Evolutionary conservation across 2,797 vertebrate genomes (phyloP).

Genomic region (Garrulus glandarius): DNA sequence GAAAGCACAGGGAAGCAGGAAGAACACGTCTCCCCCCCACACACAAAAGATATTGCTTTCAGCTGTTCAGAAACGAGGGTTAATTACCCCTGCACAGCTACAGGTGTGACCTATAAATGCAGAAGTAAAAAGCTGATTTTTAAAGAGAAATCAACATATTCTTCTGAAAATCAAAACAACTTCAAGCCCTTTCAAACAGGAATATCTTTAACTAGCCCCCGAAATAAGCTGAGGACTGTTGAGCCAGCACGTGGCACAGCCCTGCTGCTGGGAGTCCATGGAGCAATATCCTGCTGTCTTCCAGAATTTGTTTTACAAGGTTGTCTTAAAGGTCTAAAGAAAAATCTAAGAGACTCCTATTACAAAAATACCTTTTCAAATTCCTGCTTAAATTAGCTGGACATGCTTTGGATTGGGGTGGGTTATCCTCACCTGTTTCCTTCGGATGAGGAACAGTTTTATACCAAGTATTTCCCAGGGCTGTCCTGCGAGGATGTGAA

Average conservation of each 20-base stretch:
- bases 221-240: not conserved
- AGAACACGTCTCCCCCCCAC: rapidly evolving
- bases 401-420: not conserved
- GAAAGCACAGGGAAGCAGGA: not conserved
- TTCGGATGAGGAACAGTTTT: not conserved
- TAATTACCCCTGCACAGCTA: not conserved
- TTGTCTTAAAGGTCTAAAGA: not conserved
- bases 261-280: not conserved
- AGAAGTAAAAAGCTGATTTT: not conserved
- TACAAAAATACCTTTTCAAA: not conserved
- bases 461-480: not conserved
- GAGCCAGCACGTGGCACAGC: not conserved
- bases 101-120: not conserved
- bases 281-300: not conserved
- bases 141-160: not conserved
- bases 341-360: not conserved
- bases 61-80: not conserved
- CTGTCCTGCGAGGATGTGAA: not conserved
- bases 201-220: not conserved
- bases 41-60: not conserved
- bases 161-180: not conserved
- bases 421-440: not conserved
- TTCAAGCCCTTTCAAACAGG: not conserved
- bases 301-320: not conserved
- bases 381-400: not conserved